Base-by-base conservation (phyloP, 1,140 invertebrate species). In the Trachymyrmex cornetzi region DNA sequence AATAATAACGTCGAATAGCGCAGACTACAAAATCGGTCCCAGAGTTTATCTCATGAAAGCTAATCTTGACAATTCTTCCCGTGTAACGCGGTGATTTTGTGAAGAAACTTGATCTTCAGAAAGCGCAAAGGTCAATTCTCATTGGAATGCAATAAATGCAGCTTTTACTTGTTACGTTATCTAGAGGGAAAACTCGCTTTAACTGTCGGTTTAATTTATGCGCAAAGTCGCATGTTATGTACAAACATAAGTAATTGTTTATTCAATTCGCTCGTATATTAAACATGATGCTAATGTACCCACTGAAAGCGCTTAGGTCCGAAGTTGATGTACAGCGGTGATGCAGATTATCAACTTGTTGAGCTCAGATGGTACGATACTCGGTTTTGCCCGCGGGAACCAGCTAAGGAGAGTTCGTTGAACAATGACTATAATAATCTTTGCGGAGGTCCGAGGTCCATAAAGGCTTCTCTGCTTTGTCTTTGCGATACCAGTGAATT, bases 341-440 rank as follows among this genome's bases (percentile, higher is more conserved):
- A 80, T 80, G 77, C 16, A 55, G 50, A 81, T 81, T 81, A 81
- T 81, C 64, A 81, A 81, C 64, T 81, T 71, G 48, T 81, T 71
- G 77, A 71, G 48, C 66, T 81, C 50, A 71, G 64, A 81, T 55
- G 27, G 48, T 53, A 55, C 30, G 77, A 80, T 80, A 69, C 64
- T 67, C 77, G 48, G 64, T 55, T 81, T 24, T 57, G 34, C 64
- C 66, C 48, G 48, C 77, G 30, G 64, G 66, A 16, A 57, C 67
- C 22, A 19, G 9, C 48, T 69, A 71, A 81, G 30, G 64, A 71
- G 63, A 81, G 63, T 81, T 81, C 19, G 64, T 55, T 81, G 14
- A 71, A 81, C 77, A 71, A 38, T 81, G 30, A 81, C 48, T 67
- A 34, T 67, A 81, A 81, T 71, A 81, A 81, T 55, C 30, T 30